A percentile compares a stretch with the other conserved stretches of the same genome.
These are phyloP conservation scores for Xestia rhomboidea DNA, from an alignment of 2,888 invertebrate genomes.

Conservation along the genomic window DNA sequence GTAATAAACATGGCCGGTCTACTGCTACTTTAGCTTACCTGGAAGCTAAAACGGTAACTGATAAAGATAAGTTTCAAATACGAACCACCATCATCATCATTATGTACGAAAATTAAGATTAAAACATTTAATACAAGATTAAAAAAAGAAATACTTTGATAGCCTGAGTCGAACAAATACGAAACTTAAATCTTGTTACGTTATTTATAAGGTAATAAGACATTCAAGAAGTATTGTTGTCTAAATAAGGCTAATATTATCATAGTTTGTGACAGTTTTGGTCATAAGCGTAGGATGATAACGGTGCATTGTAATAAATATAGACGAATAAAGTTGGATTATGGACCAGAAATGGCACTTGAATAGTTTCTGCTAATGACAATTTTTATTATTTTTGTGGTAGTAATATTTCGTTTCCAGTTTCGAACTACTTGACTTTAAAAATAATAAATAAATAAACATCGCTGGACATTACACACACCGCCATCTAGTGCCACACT, in stretches of 20 bases:
- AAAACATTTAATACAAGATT: not conserved
- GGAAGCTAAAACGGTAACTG: not conserved
- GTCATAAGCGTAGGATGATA: slow-evolving; percentile 53
- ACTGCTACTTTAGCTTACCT: not conserved
- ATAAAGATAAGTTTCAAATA: not conserved
- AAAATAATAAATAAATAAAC: no score
- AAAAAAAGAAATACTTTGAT: not conserved
- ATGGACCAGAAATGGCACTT: slow-evolving; percentile 8
- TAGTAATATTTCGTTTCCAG: not conserved
- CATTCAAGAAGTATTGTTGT: slow-evolving; percentile 2
- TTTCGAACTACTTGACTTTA: not conserved
- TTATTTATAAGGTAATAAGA: slow-evolving; percentile 8
- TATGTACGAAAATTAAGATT: not conserved
- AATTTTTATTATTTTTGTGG: not conserved
- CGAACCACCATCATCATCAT: not conserved
- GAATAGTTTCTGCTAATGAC: not conserved
- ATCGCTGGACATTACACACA: no score
- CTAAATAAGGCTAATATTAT: slow-evolving; percentile 46
- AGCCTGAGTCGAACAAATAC: not conserved
- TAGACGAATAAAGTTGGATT: slow-evolving; percentile 13
- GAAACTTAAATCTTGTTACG: not conserved
- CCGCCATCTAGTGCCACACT: no score
- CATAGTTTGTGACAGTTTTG: slow-evolving; percentile 43
- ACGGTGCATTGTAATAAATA: slow-evolving; percentile 45
- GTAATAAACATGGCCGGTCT: not conserved